These are phyloP conservation scores for Diplodus puntazzo DNA, from an alignment of 2,797 vertebrate species.

Conservation along the genomic window DNA sequence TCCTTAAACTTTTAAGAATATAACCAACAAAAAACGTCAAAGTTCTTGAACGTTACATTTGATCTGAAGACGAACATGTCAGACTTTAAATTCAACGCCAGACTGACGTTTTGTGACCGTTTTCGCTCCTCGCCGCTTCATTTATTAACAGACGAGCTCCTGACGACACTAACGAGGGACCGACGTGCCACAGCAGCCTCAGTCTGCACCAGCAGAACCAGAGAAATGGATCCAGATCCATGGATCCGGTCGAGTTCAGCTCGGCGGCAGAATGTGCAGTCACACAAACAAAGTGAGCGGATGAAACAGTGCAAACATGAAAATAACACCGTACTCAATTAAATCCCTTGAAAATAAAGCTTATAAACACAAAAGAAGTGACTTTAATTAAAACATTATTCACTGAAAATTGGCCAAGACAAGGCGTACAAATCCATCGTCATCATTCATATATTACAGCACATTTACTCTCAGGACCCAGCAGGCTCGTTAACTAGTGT, in stretches of 20 bases:
- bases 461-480: neutral
- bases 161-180: neutral
- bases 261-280: neutral
- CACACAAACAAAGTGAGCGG: neutral
- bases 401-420: conserved; percentile 37
- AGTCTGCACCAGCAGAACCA: neutral
- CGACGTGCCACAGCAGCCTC: conserved; percentile 35
- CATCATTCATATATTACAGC: conserved; percentile 26
- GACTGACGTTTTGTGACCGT: too few species aligned
- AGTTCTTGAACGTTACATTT: too few species aligned
- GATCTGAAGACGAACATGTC: too few species aligned
- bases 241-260: neutral
- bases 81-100: too few species aligned
- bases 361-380: conserved; percentile 46
- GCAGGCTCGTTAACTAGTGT: conserved; percentile 21
- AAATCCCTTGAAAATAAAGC: conserved; percentile 40
- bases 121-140: too few species aligned
- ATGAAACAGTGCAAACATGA: conserved; percentile 25
- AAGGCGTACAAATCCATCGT: conserved; percentile 26
- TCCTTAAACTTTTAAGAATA: too few species aligned
- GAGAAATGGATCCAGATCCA: neutral
- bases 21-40: too few species aligned
- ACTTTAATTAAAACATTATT: conserved; percentile 58
- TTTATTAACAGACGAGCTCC: neutral
- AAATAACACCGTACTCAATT: neutral